These are phyloP conservation scores for Melanotaenia duboulayi DNA, from an alignment of 2,113 vertebrate species.

Conservation along the genomic window DNA sequence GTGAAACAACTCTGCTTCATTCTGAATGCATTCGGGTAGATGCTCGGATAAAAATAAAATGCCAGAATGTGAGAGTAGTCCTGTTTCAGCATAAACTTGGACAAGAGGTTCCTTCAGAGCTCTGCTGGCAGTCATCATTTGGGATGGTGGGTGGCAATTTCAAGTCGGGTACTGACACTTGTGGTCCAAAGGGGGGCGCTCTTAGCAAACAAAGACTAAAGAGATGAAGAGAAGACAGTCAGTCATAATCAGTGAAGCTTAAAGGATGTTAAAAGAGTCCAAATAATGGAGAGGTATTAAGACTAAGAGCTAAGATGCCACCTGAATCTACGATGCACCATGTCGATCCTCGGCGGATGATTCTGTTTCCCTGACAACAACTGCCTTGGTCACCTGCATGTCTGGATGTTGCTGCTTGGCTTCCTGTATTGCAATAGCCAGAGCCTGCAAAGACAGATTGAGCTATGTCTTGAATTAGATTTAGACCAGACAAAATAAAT, in stretches of 20 bases:
- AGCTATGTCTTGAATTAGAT: neutral
- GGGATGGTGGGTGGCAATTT: slow-evolving; percentile 40
- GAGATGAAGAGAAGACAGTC: slow-evolving; percentile 22
- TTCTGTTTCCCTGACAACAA: slow-evolving; percentile 99
- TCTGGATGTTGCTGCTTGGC: slow-evolving; percentile 98
- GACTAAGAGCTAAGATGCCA: slow-evolving; percentile 17
- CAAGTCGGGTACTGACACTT: slow-evolving; percentile 57
- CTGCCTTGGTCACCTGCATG: slow-evolving; percentile 99
- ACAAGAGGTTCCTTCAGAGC: slow-evolving; percentile 19
- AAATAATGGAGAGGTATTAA: slow-evolving; percentile 18
- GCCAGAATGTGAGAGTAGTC: slow-evolving; percentile 31
- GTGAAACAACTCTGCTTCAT: neutral
- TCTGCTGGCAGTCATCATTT: slow-evolving; percentile 44
- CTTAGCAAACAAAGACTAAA: slow-evolving; percentile 76
- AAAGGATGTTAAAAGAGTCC: slow-evolving; percentile 20
- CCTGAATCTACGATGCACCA: slow-evolving; percentile 88
- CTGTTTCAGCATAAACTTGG: slow-evolving; percentile 24
- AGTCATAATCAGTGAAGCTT: slow-evolving; percentile 3
- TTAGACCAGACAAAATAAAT: too few relatives aligned
- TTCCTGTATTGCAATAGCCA: slow-evolving; percentile 98
- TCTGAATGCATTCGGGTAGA: slow-evolving; percentile 12
- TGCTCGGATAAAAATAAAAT: slow-evolving; percentile 34
- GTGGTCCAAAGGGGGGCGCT: slow-evolving; percentile 69
- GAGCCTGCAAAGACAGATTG: slow-evolving; percentile 81
- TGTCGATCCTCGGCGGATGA: slow-evolving; percentile 91